Evolutionary conservation across 1,140 invertebrate species (phyloP).

Genomic region (Brachionus asplanchnoidis): DNA sequence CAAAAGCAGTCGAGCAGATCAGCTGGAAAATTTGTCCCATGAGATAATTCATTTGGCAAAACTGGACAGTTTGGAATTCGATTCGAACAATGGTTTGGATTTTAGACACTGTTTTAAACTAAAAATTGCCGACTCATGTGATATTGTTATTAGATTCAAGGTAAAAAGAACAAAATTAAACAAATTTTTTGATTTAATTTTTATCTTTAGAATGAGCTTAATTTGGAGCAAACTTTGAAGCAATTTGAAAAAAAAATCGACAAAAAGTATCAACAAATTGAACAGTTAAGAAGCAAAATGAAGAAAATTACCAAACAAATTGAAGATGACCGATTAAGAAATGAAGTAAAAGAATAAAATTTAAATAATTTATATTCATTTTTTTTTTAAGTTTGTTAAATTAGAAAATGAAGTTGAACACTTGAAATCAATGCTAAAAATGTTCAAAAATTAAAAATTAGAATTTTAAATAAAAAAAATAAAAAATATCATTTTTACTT

Average conservation of each 20-base stretch:
- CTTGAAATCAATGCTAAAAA: not conserved
- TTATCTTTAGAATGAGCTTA: not conserved
- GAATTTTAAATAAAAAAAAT: not conserved
- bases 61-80: not conserved
- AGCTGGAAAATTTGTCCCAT: not conserved
- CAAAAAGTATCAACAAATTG: not conserved
- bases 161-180: not conserved
- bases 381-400: not conserved
- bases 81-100: not conserved
- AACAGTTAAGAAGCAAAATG: not conserved
- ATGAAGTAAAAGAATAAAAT: not conserved
- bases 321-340: not conserved
- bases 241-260: constrained; percentile 1
- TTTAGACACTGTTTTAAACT: not conserved
- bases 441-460: not conserved
- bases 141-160: not conserved
- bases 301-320: not conserved
- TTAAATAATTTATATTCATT: not conserved
- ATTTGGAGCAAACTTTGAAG: not conserved
- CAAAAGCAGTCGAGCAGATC: not conserved
- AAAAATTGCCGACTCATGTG: not conserved
- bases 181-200: not conserved
- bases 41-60: constrained; percentile 24
- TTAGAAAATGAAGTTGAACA: not conserved
- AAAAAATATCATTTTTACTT: not conserved